phyloP scores from a whole-genome alignment of 1,140 invertebrate genomes.

The Gryllus bimaculatus region DNA sequence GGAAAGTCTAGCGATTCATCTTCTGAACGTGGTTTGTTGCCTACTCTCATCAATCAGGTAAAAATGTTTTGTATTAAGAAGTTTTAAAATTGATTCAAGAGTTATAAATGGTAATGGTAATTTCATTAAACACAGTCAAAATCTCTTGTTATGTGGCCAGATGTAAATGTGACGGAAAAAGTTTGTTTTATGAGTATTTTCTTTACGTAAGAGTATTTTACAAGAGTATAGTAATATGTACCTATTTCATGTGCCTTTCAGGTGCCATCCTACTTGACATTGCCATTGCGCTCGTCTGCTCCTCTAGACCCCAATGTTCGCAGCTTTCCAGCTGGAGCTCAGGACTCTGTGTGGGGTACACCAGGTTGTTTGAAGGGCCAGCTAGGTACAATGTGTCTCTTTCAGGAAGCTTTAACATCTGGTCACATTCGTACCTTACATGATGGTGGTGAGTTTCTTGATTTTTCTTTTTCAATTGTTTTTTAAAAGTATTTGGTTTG shows the following conservation, averaged over 20 bases:
- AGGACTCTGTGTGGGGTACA: slow-evolving; percentile 42
- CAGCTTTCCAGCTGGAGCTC: slow-evolving; percentile 41
- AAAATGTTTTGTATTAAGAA: slow-evolving; percentile 19
- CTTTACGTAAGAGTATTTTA: background rate
- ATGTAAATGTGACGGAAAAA: too few relatives aligned
- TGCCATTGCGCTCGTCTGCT: slow-evolving; percentile 32
- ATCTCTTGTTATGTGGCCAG: too few relatives aligned
- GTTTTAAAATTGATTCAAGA: background rate
- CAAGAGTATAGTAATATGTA: background rate
- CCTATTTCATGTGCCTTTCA: slow-evolving; percentile 19
- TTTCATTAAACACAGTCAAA: too few relatives aligned
- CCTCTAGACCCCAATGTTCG: slow-evolving; percentile 41
- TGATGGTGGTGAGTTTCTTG: slow-evolving; percentile 30
- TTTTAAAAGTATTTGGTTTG: background rate
- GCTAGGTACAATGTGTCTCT: slow-evolving; percentile 39
- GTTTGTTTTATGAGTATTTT: too few relatives aligned
- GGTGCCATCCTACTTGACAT: slow-evolving; percentile 39
- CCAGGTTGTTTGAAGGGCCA: slow-evolving; percentile 41
- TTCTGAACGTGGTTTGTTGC: slow-evolving; percentile 30
- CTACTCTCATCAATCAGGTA: slow-evolving; percentile 32
- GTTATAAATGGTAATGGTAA: too few relatives aligned
- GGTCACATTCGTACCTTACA: slow-evolving; percentile 35
- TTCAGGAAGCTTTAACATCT: slow-evolving; percentile 37
- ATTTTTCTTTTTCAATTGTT: background rate
- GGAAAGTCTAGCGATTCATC: slow-evolving; percentile 15